Base-by-base conservation (phyloP, 2,113 vertebrate genomes). In the Manacus vitellinus region DNA sequence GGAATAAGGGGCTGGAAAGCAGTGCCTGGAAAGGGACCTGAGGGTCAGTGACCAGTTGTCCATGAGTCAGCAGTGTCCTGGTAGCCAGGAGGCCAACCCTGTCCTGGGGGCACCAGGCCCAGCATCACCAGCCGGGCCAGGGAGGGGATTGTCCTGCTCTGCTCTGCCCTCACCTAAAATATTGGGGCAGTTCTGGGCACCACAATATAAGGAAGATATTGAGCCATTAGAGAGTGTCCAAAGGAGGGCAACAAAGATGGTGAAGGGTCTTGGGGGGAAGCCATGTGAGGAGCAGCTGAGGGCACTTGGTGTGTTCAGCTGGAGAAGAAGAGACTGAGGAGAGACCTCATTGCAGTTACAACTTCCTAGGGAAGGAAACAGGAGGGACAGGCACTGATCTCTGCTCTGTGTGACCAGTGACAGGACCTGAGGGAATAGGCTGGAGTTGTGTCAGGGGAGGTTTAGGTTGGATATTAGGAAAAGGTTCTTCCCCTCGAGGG, bases 51-150 rank as follows among this genome's bases (percentile, higher is more conserved):
- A 1, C 24, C 13, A 39, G n/a, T 1, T 52, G 78, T 6, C 24
- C 28, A 10, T 2, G 13, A 54, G 54, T 1, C 78, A 82, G 46
- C 54, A 68, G 70, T 39, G 44, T 7, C 54, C 61, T 46, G 70
- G 61, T 17, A 54, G 46, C 23, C 78, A 75, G 62, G n/a, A 68
- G 61, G 46, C 39, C 70, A 89, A 21, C 54, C 39, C 39, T 82
- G 78, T 39, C 28, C 70, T 75, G 62, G 44, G 49, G 8, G 1
- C 23, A 67, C 9, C 61, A 59, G 68, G 22, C 17, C 1, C 43
- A 51, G 31, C 35, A 51, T 10, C 0, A 0, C 10, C 31, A 18
- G 49, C 35, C 0, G 0, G 43, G 43, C 31, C 27, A 28, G 52
- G 52, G 33, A 44, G 51, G 13, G 58, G 44, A 66, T 59, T 74